Base-by-base conservation (phyloP, 2,888 invertebrate genomes). In the Gerris lacustris region DNA sequence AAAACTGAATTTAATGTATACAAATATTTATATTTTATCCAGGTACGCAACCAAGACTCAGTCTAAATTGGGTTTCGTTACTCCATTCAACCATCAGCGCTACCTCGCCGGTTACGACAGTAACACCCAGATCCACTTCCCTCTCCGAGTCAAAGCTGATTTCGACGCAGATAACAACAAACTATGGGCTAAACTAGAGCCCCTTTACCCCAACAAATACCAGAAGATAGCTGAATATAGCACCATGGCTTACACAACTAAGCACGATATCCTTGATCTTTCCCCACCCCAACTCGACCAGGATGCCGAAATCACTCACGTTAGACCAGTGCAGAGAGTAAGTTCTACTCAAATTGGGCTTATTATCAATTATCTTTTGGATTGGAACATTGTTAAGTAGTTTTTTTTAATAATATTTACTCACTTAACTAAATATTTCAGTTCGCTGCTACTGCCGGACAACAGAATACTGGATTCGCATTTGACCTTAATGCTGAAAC, bases 1-100 rank as follows among this genome's bases (percentile, higher is more conserved):
- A 31, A 31, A 31, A 31, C 31, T 31, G 31, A 31, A 31, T 31
- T 31, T 31, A 1, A 31, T 31, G 31, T 31, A 31, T 31, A 2
- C 15, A 70, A 70, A n/a, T n/a, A n/a, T n/a, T n/a, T n/a, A 11
- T 71, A 69, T 9, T 70, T 31, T 31, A 31, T 31, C 31, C 31
- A 76, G 76, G 5, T 77, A 82, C 74, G 84, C 86, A 7, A 80
- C 81, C 71, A 86, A 85, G 75, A 78, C 83, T 63, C 85, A 87
- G 74, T 85, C 86, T 47, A 85, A 83, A 76, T 80, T 87, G 73
- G 87, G 88, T 71, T 88, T 89, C 78, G 79, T 87, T 71, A 84
- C 88, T 15, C 84, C 89, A 47, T 84, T 84, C 76, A 85, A 87
- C 74, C 79, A 81, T 68, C 82, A 83, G 68, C 79, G 82, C 55